phyloP scores from a whole-genome alignment of 2,113 vertebrate species.

The Jaculus jaculus region DNA sequence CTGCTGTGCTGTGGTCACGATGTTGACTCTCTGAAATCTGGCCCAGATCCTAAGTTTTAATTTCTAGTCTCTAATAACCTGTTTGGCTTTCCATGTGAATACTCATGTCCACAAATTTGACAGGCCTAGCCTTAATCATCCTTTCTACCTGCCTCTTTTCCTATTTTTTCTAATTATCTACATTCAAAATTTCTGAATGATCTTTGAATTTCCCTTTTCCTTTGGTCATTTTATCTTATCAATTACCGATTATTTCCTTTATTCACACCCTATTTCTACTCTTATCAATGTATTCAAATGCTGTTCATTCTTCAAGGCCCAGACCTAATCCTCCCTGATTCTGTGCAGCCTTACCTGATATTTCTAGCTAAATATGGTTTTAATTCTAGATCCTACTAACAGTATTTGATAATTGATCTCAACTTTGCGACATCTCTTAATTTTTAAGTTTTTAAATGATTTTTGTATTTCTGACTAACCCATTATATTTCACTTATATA shows the following conservation, averaged over 20 bases:
- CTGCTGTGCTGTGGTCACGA: too few relatives aligned
- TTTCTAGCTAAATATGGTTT: not conserved
- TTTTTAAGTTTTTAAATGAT: conserved; percentile 38
- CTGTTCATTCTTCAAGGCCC: not conserved
- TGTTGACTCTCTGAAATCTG: not conserved
- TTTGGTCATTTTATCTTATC: not conserved
- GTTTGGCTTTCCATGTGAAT: not conserved
- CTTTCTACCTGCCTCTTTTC: too few relatives aligned
- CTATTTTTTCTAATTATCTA: not conserved
- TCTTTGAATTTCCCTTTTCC: not conserved
- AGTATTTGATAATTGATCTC: not conserved
- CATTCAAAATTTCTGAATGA: conserved; percentile 28
- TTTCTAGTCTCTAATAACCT: not conserved
- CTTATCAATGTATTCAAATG: not conserved
- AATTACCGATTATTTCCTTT: not conserved
- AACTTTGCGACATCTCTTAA: not conserved
- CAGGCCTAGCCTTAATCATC: not conserved
- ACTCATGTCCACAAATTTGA: not conserved
- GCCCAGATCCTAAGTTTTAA: not conserved
- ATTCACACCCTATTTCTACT: not conserved
- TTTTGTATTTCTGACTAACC: not conserved
- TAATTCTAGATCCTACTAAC: not conserved
- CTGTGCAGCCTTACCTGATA: not conserved
- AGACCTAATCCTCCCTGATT: too few relatives aligned
- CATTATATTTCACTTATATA: not conserved